These are phyloP conservation scores for Lepus americanus DNA, from an alignment of 2,113 vertebrate genomes.

Conservation along the genomic window DNA sequence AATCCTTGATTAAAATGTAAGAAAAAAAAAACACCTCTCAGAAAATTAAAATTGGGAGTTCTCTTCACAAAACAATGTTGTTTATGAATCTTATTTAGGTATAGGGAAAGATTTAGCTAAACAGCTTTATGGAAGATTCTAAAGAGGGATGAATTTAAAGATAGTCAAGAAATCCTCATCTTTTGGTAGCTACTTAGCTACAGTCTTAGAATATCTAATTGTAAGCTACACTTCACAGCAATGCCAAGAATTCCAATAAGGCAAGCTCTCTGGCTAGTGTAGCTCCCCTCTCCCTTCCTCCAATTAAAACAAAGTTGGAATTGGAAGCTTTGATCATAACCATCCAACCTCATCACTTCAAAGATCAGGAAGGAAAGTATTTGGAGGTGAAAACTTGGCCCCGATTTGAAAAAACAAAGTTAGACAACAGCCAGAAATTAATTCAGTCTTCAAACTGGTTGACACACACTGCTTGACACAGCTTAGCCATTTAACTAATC, in stretches of 20 bases:
- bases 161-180: not conserved
- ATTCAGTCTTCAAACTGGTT: not conserved
- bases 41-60: not conserved
- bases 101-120: not conserved
- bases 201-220: not conserved
- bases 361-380: not conserved
- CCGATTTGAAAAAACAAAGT: not conserved
- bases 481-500: not conserved
- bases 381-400: not conserved
- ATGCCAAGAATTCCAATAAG: not conserved
- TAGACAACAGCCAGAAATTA: constrained; percentile 7
- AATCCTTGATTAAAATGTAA: constrained; percentile 19
- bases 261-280: not conserved
- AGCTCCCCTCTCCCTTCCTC: not conserved
- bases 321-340: constrained; percentile 21
- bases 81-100: not conserved
- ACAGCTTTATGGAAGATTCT: not conserved
- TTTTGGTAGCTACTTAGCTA: not conserved
- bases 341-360: not conserved
- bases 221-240: not conserved
- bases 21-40: not conserved
- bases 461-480: not conserved
- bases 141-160: constrained; percentile 19
- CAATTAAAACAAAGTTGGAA: constrained; percentile 3
- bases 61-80: not conserved